Base-by-base conservation (phyloP, 2,888 invertebrate genomes). In the Zaprionus obscuricornis region DNA sequence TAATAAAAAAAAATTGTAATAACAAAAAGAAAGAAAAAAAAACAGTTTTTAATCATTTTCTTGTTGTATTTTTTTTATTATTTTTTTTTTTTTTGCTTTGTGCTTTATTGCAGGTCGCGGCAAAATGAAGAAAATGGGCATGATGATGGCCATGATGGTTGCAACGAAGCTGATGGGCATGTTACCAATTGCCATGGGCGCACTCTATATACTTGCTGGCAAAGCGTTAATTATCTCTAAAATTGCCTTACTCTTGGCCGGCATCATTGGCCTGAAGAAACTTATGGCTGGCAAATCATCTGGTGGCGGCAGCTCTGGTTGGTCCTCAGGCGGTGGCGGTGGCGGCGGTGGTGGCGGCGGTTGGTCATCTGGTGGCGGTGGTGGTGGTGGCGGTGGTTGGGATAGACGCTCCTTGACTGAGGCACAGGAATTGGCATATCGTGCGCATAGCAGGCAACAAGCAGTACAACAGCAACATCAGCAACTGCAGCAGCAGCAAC, bases 61-160 rank as follows among this genome's bases (percentile, higher is more conserved):
- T n/a, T n/a, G n/a, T n/a, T n/a, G n/a, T n/a, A n/a, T n/a, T n/a
- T n/a, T 13, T 14, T 33, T 58, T 22, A 29, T 43, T 43, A 18
- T 37, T 22, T 34, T 7, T n/a, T 17, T 17, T 2, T 17, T 14
- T 7, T 17, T 37, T 56, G n/a, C n/a, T n/a, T n/a, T n/a, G n/a
- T 13, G 24, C 36, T 57, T 51, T 18, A 24, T 81, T 92, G 46
- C 92, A 94, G 94, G 95, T 77, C 93, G 95, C 66, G 95, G 95
- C 1, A 95, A 96, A 90, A 95, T 95, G 95, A 96, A 96, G 92
- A 95, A 96, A 84, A 96, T 96, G 95, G 93, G 94, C 24, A 95
- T 95, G 93, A 95, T 96, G 95, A 95, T 96, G 94, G 68, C 70
- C 17, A 96, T 96, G 95, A 96, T 95, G 3, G 93, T 94, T 69